phyloP scores from a whole-genome alignment of 1,140 invertebrate genomes.

The Aporrectodea caliginosa region DNA sequence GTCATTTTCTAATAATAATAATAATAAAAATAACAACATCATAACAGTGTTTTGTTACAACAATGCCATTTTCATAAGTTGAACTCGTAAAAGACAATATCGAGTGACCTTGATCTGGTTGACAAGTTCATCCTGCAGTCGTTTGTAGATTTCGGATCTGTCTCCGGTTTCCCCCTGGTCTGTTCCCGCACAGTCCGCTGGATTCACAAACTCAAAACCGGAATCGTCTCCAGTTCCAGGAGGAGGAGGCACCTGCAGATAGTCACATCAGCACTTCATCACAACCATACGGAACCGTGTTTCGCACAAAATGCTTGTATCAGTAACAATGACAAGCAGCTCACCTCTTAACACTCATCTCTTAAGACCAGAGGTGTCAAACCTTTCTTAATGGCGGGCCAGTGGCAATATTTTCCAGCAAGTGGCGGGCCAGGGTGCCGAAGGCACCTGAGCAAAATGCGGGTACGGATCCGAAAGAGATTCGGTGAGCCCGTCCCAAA shows the following conservation, averaged over 20 bases:
- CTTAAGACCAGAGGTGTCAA: too few relatives aligned
- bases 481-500: too few relatives aligned
- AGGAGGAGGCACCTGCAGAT: conserved; percentile 70
- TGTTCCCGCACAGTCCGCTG: conserved; percentile 55
- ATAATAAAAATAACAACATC: background rate
- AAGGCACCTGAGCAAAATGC: too few relatives aligned
- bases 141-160: conserved; percentile 64
- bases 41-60: background rate
- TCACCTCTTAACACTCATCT: too few relatives aligned
- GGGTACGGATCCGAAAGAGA: too few relatives aligned
- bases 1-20: background rate
- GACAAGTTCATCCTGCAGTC: conserved; percentile 76
- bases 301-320: too few relatives aligned
- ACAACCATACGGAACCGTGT: too few relatives aligned
- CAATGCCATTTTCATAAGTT: background rate
- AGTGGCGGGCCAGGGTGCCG: too few relatives aligned
- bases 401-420: too few relatives aligned
- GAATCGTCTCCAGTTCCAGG: conserved; percentile 56
- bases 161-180: conserved; percentile 41
- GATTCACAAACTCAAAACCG: conserved; percentile 60
- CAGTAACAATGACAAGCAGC: too few relatives aligned
- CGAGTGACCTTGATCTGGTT: conserved; percentile 69
- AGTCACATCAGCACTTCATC: conserved; percentile 12
- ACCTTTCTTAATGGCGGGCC: too few relatives aligned
- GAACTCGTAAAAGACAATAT: conserved; percentile 12